These are phyloP conservation scores for Heliopora coerulea DNA, from an alignment of 92 coral and sea anemone genomes.

Conservation along the genomic window DNA sequence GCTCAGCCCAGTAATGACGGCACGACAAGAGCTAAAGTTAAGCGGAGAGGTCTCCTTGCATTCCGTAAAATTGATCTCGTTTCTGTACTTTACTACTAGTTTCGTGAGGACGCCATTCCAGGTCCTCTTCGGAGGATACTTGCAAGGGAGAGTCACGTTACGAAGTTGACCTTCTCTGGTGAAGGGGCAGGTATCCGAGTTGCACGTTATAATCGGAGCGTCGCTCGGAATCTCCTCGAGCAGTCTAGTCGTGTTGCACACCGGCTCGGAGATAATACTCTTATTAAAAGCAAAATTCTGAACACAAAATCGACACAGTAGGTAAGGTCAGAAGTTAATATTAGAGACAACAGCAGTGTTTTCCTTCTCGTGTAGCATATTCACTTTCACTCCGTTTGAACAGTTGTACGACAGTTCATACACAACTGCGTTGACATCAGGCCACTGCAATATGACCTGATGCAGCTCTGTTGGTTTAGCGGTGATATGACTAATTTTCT, in stretches of 20 bases:
- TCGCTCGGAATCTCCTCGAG: not conserved
- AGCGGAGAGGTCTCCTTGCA: not conserved
- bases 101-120: not conserved
- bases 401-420: not conserved
- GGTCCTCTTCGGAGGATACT: not conserved
- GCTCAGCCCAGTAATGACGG: not conserved
- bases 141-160: not conserved
- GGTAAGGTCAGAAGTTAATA: not conserved
- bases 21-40: not conserved
- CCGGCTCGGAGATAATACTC: not conserved
- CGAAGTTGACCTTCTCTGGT: not conserved
- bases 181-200: not conserved
- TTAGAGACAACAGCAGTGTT: not conserved
- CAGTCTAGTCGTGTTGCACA: not conserved
- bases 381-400: not conserved
- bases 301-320: not conserved
- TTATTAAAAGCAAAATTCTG: not conserved
- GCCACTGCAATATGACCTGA: not conserved
- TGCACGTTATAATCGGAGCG: not conserved
- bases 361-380: not conserved
- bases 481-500: not conserved
- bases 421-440: not conserved
- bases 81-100: not conserved
- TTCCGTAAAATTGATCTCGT: not conserved
- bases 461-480: not conserved